Evolutionary conservation across 2,113 vertebrate genomes (phyloP).

Genomic region (Dissostichus mawsoni): DNA sequence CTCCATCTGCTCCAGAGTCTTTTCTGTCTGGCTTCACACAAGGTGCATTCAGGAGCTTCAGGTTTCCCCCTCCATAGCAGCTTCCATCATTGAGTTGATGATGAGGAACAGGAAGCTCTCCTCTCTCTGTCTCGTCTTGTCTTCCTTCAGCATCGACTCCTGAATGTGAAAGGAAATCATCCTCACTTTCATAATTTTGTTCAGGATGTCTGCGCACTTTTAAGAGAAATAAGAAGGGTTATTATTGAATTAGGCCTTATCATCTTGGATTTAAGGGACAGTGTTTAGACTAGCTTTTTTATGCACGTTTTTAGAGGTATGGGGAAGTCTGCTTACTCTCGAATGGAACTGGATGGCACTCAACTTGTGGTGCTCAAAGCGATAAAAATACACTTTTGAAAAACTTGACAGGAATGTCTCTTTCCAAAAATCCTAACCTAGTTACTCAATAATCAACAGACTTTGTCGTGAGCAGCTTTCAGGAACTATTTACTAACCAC

Average conservation of each 20-base stretch:
- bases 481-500: too few species aligned
- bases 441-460: too few species aligned
- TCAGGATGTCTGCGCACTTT: slow-evolving; percentile 1
- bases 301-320: too few species aligned
- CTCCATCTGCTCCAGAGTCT: not conserved
- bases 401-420: too few species aligned
- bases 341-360: not conserved
- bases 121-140: not conserved
- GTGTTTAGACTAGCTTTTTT: too few species aligned
- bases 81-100: not conserved
- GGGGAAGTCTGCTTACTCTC: slow-evolving; percentile 1
- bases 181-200: fast-evolving
- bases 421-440: too few species aligned
- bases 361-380: too few species aligned
- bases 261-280: too few species aligned
- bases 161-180: not conserved
- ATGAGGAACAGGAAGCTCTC: not conserved
- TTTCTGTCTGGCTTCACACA: not conserved
- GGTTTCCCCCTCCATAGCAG: not conserved
- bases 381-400: too few species aligned
- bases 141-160: not conserved
- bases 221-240: fast-evolving
- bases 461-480: too few species aligned
- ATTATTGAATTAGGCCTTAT: not conserved
- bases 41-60: not conserved